Evolutionary conservation across 2,888 invertebrate genomes (phyloP).

Genomic region (Boloria euphrosyne): DNA sequence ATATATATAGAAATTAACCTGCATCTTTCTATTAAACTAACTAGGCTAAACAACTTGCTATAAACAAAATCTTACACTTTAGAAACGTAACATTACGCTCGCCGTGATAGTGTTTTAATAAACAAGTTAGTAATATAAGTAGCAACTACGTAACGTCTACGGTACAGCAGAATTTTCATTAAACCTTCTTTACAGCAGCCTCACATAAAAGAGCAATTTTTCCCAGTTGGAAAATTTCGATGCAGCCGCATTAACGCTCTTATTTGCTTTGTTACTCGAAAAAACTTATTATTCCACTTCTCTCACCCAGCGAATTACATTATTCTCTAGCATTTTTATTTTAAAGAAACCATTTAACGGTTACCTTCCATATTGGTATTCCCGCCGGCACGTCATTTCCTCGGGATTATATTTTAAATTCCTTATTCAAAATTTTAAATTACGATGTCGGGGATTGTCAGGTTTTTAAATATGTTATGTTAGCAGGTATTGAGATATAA

Average conservation of each 20-base stretch:
- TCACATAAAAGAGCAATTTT: conserved; percentile 77
- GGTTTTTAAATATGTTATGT: conserved; percentile 14
- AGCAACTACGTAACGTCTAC: conserved; percentile 35
- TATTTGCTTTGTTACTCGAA: conserved; percentile 74
- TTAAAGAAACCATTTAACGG: conserved; percentile 54
- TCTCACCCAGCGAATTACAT: conserved; percentile 71
- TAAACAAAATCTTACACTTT: conserved; percentile 18
- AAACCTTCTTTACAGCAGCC: conserved; percentile 70
- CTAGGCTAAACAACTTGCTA: background rate
- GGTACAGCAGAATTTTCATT: conserved; percentile 70
- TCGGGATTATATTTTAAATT: conserved; percentile 31
- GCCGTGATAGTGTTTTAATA: conserved; percentile 35
- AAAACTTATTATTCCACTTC: conserved; percentile 78
- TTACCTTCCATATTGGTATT: conserved; percentile 39
- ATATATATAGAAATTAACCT: background rate
- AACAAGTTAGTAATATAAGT: conserved; percentile 37
- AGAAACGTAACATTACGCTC: conserved; percentile 2
- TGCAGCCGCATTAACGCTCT: conserved; percentile 77
- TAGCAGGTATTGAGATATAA: background rate
- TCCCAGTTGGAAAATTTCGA: conserved; percentile 75
- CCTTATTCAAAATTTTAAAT: conserved; percentile 29
- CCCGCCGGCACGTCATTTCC: conserved; percentile 32
- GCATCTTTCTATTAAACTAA: background rate
- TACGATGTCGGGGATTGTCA: conserved; percentile 14
- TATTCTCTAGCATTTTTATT: conserved; percentile 68